Conservation (phyloP, 2,797 vertebrate genomes). For the Chelon auratus region DNA sequence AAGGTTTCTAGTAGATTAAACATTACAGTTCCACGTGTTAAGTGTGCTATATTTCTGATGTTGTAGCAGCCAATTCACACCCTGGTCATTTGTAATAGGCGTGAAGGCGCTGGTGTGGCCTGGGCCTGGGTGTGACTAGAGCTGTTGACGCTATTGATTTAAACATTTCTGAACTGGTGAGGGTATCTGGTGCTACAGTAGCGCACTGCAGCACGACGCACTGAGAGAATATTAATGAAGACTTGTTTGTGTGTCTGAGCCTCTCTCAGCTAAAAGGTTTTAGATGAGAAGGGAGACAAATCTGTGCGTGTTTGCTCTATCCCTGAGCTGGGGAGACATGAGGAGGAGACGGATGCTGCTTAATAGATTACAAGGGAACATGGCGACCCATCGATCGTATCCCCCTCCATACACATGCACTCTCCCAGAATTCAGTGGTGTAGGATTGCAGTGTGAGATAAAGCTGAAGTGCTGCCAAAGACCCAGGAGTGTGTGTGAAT, state of each 20-base stretch:
- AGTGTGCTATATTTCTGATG: background rate
- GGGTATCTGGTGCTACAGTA: constrained; percentile 40
- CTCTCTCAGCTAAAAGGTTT: constrained; percentile 32
- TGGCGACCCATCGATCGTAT: constrained; percentile 65
- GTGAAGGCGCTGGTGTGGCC: background rate
- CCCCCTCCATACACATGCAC: constrained; percentile 6
- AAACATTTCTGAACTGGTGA: constrained; percentile 33
- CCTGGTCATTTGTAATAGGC: background rate
- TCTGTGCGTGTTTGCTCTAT: constrained; percentile 10
- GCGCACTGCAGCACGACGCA: constrained; percentile 59
- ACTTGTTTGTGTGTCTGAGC: constrained; percentile 14
- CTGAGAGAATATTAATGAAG: constrained; percentile 66
- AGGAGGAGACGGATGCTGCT: constrained; percentile 58
- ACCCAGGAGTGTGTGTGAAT: constrained; percentile 20
- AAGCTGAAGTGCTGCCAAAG: constrained; percentile 28
- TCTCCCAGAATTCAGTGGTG: constrained; percentile 54
- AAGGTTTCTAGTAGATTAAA: background rate
- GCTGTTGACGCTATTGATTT: constrained; percentile 21
- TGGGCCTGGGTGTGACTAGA: too few species aligned
- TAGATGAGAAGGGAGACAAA: constrained; percentile 18
- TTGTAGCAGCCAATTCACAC: background rate
- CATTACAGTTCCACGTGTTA: background rate
- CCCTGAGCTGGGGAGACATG: constrained; percentile 32
- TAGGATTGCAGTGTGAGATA: constrained; percentile 61
- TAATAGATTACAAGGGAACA: constrained; percentile 73